Base-by-base conservation (phyloP, 2,888 invertebrate species). In the Drosophila pseudotakahashii region DNA sequence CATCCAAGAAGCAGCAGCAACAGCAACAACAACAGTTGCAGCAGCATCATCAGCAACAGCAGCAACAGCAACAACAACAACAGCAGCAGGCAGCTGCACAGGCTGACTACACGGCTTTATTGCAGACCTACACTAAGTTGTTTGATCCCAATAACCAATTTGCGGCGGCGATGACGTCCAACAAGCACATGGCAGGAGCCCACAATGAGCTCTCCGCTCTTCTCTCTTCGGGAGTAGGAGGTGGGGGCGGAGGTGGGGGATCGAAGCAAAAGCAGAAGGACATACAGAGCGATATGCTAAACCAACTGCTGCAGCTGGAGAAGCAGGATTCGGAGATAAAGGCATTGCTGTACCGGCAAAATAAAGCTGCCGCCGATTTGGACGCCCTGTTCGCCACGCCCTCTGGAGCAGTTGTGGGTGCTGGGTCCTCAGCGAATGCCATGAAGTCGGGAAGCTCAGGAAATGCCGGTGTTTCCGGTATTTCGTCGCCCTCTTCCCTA, bases 51-150 rank as follows among this genome's bases (percentile, higher is more conserved):
- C 77, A 89, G n/a, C 88, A 89, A 3, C 89, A 89, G 2, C 90
- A 90, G 7, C 89, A 88, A 0, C n/a, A 88, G 16, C 89, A 88
- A 0, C 80, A 83, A 0, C 84, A 83, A 3, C 81, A 76, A 26
- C 70, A 70, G 7, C 59, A 63, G 50, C 86, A 89, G 45, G 81
- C 89, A 2, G 68, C 89, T 16, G 88, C 82, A 7, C 86, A 89
- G 41, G 81, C 90, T 2, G 92, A 92, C 64, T 92, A 92, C 54
- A 89, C 91, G 2, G 88, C 91, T 2, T 74, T 92, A 9, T 71
- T 92, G 68, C 92, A 92, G 73, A 91, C 92, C 9, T 92, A 92
- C 47, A 91, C 92, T 0, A 92, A 92, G 72, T 85, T 92, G 0
- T 92, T 92, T 26, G 92, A 92, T 77, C 87, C 91, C 2, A 88